Percentiles rank a stretch among this genome's conserved stretches.
Evolutionary conservation across 2,797 vertebrate genomes (phyloP).

Genomic region (Loriculus beryllinus): DNA sequence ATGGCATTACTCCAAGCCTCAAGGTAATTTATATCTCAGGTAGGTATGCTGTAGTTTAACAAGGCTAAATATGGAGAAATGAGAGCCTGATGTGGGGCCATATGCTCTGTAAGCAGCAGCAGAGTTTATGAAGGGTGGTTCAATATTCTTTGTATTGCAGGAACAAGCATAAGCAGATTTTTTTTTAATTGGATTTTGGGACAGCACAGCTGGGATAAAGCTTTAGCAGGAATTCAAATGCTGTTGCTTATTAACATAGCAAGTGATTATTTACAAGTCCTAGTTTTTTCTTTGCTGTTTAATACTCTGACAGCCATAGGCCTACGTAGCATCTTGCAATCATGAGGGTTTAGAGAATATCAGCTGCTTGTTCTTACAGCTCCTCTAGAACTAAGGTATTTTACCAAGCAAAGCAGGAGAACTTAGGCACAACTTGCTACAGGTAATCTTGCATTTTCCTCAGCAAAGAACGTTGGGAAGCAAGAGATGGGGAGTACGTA

Average conservation of each 20-base stretch:
- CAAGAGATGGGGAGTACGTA: not conserved
- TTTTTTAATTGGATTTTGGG: conserved; percentile 55
- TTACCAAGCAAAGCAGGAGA: not conserved
- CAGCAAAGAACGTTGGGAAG: not conserved
- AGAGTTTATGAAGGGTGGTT: not conserved
- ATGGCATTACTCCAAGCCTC: conserved; percentile 22
- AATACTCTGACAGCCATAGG: not conserved
- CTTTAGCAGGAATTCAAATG: conserved; percentile 65
- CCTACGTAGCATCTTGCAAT: not conserved
- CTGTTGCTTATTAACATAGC: conserved; percentile 50
- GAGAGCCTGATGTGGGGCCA: not conserved
- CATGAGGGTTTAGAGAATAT: not conserved
- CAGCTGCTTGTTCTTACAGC: not conserved
- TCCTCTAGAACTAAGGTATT: not conserved
- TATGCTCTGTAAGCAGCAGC: not conserved
- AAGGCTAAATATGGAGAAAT: conserved; percentile 31
- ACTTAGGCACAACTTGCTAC: not conserved
- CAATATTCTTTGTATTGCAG: not conserved
- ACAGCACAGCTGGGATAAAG: conserved; percentile 58
- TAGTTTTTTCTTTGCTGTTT: conserved; percentile 46
- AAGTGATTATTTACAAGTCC: conserved; percentile 52
- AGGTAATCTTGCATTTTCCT: not conserved
- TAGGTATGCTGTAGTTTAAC: conserved; percentile 23
- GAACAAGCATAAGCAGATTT: not conserved
- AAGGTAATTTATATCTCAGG: conserved; percentile 47